phyloP scores from a whole-genome alignment of 2,797 vertebrate genomes.

The Artibeus jamaicensis region DNA sequence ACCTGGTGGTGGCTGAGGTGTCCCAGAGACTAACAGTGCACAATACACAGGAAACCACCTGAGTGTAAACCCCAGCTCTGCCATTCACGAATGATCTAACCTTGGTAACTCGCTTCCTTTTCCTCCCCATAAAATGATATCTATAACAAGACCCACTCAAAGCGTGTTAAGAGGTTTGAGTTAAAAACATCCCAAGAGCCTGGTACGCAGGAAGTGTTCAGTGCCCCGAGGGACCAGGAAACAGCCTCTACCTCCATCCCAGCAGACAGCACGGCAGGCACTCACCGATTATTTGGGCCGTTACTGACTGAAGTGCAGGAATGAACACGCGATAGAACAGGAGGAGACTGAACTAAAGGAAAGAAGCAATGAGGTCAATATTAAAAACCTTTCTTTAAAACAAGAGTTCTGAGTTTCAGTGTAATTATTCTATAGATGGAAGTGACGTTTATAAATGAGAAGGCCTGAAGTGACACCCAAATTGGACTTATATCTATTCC shows the following conservation, averaged over 20 bases:
- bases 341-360: conserved; percentile 93
- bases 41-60: neutral
- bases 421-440: neutral
- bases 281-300: conserved; percentile 95
- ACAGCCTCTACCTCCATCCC: neutral
- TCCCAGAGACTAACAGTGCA: neutral
- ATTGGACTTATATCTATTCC: neutral
- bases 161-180: neutral
- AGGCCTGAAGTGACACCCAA: neutral
- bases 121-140: neutral
- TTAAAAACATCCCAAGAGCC: neutral
- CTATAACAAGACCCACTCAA: neutral
- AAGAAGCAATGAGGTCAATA: conserved; percentile 36
- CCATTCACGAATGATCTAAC: neutral
- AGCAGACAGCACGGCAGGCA: neutral
- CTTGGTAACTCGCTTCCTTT: neutral
- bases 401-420: neutral
- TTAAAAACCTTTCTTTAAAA: neutral
- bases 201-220: neutral
- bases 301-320: conserved; percentile 94
- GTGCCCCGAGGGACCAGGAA: neutral
- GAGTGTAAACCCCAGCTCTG: neutral
- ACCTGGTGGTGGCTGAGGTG: neutral
- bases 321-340: conserved; percentile 98
- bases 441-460: neutral